These are phyloP conservation scores for Pelodytes ibericus DNA, from an alignment of 2,797 vertebrate species.

Conservation along the genomic window DNA sequence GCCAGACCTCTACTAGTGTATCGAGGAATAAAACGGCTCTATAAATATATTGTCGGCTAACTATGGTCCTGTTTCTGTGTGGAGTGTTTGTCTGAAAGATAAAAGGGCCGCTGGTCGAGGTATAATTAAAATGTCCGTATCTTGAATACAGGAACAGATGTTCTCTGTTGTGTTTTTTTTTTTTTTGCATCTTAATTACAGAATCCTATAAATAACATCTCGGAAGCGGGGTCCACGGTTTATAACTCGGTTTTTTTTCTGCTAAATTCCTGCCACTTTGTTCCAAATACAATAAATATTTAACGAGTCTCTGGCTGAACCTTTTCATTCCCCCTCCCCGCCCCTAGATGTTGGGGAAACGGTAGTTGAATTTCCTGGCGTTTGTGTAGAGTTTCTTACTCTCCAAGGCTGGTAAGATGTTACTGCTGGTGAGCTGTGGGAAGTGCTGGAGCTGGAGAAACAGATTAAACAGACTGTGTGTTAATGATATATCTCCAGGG, in stretches of 20 bases:
- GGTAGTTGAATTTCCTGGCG: conserved; percentile 84
- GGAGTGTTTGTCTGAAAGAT: neutral
- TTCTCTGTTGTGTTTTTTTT: neutral
- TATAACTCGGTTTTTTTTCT: conserved; percentile 24
- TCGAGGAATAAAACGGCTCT: too few relatives aligned
- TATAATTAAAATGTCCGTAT: neutral
- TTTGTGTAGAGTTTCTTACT: conserved; percentile 84
- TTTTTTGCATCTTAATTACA: conserved; percentile 27
- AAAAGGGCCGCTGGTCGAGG: neutral
- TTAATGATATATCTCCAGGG: too few relatives aligned
- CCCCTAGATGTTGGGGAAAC: conserved; percentile 87
- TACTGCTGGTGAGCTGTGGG: conserved; percentile 86
- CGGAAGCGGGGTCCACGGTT: neutral
- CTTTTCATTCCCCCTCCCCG: neutral
- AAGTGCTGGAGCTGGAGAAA: conserved; percentile 75
- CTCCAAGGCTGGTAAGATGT: conserved; percentile 84
- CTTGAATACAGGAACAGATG: conserved; percentile 5
- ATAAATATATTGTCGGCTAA: too few relatives aligned
- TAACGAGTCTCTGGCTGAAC: conserved; percentile 40
- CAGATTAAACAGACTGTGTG: too few relatives aligned
- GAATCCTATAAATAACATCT: conserved; percentile 36
- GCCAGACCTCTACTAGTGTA: too few relatives aligned
- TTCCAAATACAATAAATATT: conserved; percentile 50
- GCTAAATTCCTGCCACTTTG: conserved; percentile 33
- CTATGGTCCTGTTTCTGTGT: neutral